A percentile compares a stretch with the other conserved stretches of the same genome.
Evolutionary conservation across 2,113 vertebrate species (phyloP).

Genomic region (Malurus alboscapulatus): DNA sequence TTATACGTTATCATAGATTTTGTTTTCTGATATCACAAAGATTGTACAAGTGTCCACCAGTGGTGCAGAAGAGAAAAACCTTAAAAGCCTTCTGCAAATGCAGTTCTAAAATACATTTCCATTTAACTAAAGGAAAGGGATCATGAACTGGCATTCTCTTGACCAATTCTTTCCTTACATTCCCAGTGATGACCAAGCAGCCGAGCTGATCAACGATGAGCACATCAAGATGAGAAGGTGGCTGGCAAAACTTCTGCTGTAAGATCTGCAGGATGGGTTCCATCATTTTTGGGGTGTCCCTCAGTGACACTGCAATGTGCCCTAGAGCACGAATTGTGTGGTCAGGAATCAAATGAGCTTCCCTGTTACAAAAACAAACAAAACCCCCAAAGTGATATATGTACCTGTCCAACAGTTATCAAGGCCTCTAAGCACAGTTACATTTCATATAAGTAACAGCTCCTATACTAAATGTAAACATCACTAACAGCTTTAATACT

Average conservation of each 20-base stretch:
- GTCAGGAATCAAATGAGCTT: slow-evolving; percentile 94
- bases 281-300: slow-evolving; percentile 94
- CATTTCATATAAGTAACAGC: neutral
- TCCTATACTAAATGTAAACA: neutral
- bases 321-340: slow-evolving; percentile 94
- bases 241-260: slow-evolving; percentile 97
- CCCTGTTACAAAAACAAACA: slow-evolving; percentile 69
- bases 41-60: neutral
- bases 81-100: neutral
- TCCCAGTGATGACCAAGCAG: slow-evolving; percentile 96
- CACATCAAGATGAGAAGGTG: slow-evolving; percentile 89
- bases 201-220: slow-evolving; percentile 95
- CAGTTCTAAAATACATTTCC: neutral
- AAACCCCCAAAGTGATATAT: neutral
- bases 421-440: neutral
- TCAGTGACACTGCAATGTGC: slow-evolving; percentile 92
- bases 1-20: neutral
- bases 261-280: slow-evolving; percentile 95
- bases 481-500: neutral
- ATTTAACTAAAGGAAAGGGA: neutral
- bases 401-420: neutral
- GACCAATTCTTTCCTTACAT: slow-evolving; percentile 75
- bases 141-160: neutral
- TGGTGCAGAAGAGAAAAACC: neutral
- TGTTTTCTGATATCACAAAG: neutral